Percentiles rank a stretch among this genome's conserved stretches.
Conservation (phyloP, 92 coral and sea anemone species). For the Phenganax stokvisi region DNA sequence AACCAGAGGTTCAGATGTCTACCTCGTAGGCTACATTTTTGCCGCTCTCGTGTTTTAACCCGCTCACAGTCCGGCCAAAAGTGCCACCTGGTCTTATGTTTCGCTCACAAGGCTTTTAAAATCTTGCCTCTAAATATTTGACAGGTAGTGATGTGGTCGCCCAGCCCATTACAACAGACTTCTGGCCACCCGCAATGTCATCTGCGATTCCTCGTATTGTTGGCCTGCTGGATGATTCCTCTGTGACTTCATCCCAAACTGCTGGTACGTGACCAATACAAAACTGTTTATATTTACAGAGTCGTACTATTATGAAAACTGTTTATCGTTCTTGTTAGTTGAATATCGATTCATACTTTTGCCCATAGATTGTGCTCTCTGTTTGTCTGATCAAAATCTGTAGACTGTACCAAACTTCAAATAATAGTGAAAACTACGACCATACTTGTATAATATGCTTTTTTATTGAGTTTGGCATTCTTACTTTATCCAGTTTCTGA, state of each 20-base stretch:
- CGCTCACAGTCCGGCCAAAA: too few relatives aligned
- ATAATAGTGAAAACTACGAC: background rate
- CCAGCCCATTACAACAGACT: slow-evolving; percentile 85
- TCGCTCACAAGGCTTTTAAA: too few relatives aligned
- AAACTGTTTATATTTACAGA: background rate
- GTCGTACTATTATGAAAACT: background rate
- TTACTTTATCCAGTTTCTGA: slow-evolving; percentile 61
- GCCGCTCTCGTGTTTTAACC: too few relatives aligned
- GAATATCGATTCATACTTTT: background rate
- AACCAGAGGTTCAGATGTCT: too few relatives aligned
- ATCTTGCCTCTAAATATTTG: background rate
- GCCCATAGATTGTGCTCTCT: too few relatives aligned
- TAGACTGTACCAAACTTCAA: background rate
- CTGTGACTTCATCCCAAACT: slow-evolving; percentile 72
- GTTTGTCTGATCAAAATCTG: too few relatives aligned
- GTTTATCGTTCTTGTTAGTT: background rate
- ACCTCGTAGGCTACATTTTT: too few relatives aligned
- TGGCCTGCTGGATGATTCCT: slow-evolving; percentile 78
- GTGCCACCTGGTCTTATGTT: too few relatives aligned
- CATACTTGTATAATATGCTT: background rate
- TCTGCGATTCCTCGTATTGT: slow-evolving; percentile 89
- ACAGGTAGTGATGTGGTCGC: slow-evolving; percentile 46
- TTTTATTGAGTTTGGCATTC: background rate
- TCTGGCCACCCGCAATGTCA: slow-evolving; percentile 95
- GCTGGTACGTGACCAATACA: slow-evolving; percentile 53